Base-by-base conservation (phyloP, 1,140 invertebrate genomes). In the Condylostylus longicornis region DNA sequence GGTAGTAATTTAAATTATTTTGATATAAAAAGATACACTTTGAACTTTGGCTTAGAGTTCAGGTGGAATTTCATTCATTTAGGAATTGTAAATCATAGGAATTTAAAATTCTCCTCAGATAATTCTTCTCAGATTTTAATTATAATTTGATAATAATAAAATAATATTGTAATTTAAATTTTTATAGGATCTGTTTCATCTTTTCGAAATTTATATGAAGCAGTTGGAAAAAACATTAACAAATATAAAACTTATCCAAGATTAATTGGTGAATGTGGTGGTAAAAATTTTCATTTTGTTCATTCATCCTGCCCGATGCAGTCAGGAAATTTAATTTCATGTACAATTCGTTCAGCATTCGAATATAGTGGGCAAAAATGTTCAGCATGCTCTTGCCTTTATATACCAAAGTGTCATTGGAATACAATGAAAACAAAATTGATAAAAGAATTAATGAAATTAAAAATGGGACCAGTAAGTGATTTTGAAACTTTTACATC, bases 361-460 rank as follows among this genome's bases (percentile, higher is more conserved):
- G 95, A 98, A 67, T 90, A 74, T 55, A 83, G 80, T 51, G 95
- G 95, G 2, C 95, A 99, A 61, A 99, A 98, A 61, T 98, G 95
- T 61, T 97, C 91, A 4, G 95, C 95, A 7, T 96, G 91, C 54
- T 95, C 90, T 12, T 71, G 95, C 56, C 72, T 95, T 59, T 99
- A 97, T 62, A 77, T 96, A 20, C 93, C 95, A 5, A 69, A 81
- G 51, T 91, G 84, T 1, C 54, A 94, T 13, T 96, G 89, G 87
- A 67, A 74, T 20, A 62, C 14, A 0, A 8, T 43, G 6, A 38
- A 38, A 18, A n/a, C 27, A 7, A 14, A 38, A 31, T 31, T 38
- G 18, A 42, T 58, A 2, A 33, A 43, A 15, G 8, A 37, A 6
- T 22, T 53, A 10, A n/a, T 74, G 5, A 63, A 73, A 40, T 52